Percentiles rank a stretch among this genome's conserved stretches.
Conservation (phyloP, 2,888 invertebrate genomes). For the Nomada ruficornis region DNA sequence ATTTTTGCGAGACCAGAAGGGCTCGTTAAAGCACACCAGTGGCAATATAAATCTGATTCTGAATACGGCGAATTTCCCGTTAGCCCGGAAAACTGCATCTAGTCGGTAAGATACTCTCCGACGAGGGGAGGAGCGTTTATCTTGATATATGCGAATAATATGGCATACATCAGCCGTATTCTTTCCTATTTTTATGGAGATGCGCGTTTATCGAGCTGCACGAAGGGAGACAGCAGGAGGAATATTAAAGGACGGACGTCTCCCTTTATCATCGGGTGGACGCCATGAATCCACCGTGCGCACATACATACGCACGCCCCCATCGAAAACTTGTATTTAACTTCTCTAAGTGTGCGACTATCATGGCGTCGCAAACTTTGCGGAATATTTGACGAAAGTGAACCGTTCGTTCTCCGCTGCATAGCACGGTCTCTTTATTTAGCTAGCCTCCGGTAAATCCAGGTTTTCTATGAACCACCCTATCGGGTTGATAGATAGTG, state of each 20-base stretch:
- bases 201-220: slow-evolving; percentile 52
- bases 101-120: slow-evolving; percentile 24
- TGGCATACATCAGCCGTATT: slow-evolving; percentile 60
- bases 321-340: slow-evolving; percentile 40
- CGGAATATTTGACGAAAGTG: neutral
- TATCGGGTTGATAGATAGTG: neutral
- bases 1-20: slow-evolving; percentile 7
- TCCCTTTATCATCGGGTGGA: slow-evolving; percentile 52
- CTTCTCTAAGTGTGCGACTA: neutral
- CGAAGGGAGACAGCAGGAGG: neutral
- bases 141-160: slow-evolving; percentile 65
- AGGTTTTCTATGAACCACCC: neutral
- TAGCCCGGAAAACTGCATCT: slow-evolving; percentile 40
- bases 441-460: slow-evolving; percentile 12
- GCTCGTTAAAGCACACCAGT: slow-evolving; percentile 41
- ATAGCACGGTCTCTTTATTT: neutral
- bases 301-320: neutral
- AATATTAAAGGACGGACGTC: slow-evolving; percentile 52
- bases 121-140: slow-evolving; percentile 38
- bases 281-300: slow-evolving; percentile 21
- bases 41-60: slow-evolving; percentile 50
- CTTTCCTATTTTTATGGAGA: slow-evolving; percentile 63
- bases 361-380: neutral
- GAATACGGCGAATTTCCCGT: slow-evolving; percentile 44
- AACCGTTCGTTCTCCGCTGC: neutral